Percentiles rank a stretch among this genome's conserved stretches.
Evolutionary conservation across 2,113 vertebrate species (phyloP).

Genomic region (Gymnobelideus leadbeateri): DNA sequence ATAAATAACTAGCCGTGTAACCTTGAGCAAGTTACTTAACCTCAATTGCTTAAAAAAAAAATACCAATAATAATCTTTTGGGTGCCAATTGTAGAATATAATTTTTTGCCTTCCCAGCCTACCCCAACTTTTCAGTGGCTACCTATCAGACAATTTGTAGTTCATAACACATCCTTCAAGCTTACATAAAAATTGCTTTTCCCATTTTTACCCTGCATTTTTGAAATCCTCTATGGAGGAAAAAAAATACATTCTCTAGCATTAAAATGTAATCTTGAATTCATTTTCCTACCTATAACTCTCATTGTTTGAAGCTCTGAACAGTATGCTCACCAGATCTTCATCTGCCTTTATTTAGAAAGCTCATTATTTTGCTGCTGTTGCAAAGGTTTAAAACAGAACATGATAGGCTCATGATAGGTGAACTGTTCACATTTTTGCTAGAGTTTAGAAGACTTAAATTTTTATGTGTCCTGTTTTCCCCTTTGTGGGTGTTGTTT

Average conservation of each 20-base stretch:
- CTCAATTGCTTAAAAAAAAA: no score
- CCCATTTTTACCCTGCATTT: conserved; percentile 14
- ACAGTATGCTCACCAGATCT: neutral
- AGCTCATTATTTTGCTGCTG: conserved; percentile 45
- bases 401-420: conserved; percentile 17
- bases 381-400: conserved; percentile 60
- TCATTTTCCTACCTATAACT: neutral
- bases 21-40: no score
- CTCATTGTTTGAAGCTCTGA: neutral
- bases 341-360: conserved; percentile 8
- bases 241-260: conserved; percentile 38
- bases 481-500: conserved; percentile 44
- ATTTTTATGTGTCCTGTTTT: conserved; percentile 12
- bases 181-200: neutral
- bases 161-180: conserved; percentile 12
- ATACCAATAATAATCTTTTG: neutral
- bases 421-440: conserved; percentile 32
- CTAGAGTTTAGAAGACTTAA: conserved; percentile 39
- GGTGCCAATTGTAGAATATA: no score
- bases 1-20: no score
- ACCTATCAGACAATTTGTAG: neutral
- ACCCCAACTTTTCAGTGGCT: conserved; percentile 32
- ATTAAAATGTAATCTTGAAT: conserved; percentile 16
- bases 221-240: conserved; percentile 7
- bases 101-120: neutral